Evolutionary conservation across 2,888 invertebrate genomes (phyloP), one percentile per base, ranked within the genome.

Genomic region (Lasius platythorax): DNA sequence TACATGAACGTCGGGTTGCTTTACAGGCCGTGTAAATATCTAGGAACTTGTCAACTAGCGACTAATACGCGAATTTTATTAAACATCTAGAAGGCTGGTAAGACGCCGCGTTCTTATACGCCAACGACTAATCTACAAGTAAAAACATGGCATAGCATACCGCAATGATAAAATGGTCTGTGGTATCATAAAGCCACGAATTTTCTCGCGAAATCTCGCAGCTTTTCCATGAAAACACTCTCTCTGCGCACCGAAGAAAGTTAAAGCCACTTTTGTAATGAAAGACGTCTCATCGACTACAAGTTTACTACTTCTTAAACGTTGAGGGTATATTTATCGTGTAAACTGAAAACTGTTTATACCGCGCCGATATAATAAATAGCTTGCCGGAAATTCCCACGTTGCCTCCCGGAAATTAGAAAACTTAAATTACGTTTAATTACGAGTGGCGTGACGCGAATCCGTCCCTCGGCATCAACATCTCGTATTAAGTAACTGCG

Each of bases 361-460:
- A 67, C 4, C 18, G 12, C 43, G 15, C 18, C 28, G 18, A 63
- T 61, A n/a, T 81, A 81, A 81, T 74, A 81, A 81, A 81, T 61
- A 61, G n/a, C 37, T 28, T 28, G 12, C n/a, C 46, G 61, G 18
- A 81, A 81, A 73, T 81, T 81, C 23, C 28, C 61, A 74, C 79
- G 46, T 81, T 37, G 23, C 23, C 4, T 58, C 30, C 18, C 74
- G 61, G 33, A 74, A 61, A 81, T 81, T 81, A 81, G 74, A 61
- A 81, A 81, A 81, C 79, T 81, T 79, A 72, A 79, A 79, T 72
- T 79, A 46, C 43, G 18, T 81, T 79, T 81, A 79, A 79, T 72
- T 79, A 46, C 43, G 18, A 61, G 61, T 43, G 2, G 23, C 6
- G 37, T 56, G 33, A 61, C 61, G 12, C 33, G 4, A 81, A 61